Evolutionary conservation across 1,140 invertebrate species (phyloP).

Genomic region (Sarcophaga peregrina): DNA sequence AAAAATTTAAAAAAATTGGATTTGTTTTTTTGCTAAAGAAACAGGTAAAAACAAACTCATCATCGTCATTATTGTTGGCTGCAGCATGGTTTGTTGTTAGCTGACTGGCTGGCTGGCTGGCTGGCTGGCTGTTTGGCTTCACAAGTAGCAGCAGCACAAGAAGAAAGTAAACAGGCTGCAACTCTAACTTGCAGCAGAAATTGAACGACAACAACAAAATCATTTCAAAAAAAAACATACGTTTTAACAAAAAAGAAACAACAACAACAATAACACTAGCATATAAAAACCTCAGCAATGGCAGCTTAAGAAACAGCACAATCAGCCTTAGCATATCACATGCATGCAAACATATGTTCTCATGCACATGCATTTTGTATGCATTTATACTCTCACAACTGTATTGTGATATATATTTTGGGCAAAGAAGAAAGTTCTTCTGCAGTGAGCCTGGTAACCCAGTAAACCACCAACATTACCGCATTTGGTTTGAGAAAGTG

Average conservation of each 20-base stretch:
- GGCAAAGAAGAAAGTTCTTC: slow-evolving; percentile 34
- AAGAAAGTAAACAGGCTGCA: slow-evolving; percentile 1
- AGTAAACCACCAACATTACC: slow-evolving; percentile 38
- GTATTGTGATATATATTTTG: not conserved
- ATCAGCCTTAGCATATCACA: no score
- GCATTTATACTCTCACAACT: not conserved
- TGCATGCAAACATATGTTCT: no score
- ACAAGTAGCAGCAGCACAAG: no score
- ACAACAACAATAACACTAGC: not conserved
- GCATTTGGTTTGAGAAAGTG: slow-evolving; percentile 39
- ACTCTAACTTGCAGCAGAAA: not conserved
- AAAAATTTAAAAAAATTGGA: not conserved
- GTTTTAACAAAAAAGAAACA: not conserved
- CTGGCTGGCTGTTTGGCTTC: not conserved
- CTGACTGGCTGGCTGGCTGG: not conserved
- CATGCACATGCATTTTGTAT: no score
- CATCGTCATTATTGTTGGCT: slow-evolving; percentile 13
- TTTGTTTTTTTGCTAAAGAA: slow-evolving; percentile 16
- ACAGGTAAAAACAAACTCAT: slow-evolving; percentile 24
- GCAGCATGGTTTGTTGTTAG: not conserved
- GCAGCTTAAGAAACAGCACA: not conserved
- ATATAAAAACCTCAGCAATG: not conserved
- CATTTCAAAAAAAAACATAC: not conserved
- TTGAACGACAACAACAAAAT: not conserved
- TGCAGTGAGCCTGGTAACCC: slow-evolving; percentile 38